These are phyloP conservation scores for Diadema setosum DNA, from an alignment of 35 echinoderm and acorn worm genomes.

Conservation along the genomic window DNA sequence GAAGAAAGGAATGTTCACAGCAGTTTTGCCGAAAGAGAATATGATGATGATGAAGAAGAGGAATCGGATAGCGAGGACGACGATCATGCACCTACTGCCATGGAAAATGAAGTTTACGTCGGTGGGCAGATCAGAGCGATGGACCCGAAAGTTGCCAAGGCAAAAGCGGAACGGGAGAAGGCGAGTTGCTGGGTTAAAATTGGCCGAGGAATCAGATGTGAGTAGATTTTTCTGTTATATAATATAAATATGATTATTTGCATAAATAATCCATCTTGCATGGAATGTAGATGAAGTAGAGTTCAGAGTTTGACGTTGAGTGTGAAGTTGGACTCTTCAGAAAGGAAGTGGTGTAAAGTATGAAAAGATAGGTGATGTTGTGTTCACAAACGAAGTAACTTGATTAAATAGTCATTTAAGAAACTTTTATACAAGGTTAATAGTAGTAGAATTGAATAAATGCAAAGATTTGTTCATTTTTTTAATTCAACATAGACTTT, in stretches of 20 bases:
- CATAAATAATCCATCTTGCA: background rate
- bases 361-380: background rate
- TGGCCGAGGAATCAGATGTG: slow-evolving; percentile 77
- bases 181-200: slow-evolving; percentile 81
- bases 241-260: background rate
- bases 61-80: slow-evolving; percentile 9
- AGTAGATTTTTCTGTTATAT: slow-evolving; percentile 25
- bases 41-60: slow-evolving; percentile 45
- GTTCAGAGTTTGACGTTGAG: background rate
- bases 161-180: slow-evolving; percentile 61
- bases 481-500: no score
- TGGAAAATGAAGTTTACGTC: slow-evolving; percentile 97
- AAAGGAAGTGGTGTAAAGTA: background rate
- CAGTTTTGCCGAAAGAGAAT: slow-evolving; percentile 53
- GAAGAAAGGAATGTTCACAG: slow-evolving; percentile 69
- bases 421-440: no score
- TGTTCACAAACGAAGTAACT: no score
- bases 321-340: background rate
- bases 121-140: slow-evolving; percentile 79
- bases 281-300: background rate
- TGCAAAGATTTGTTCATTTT: no score
- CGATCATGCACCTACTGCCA: slow-evolving; percentile 84
- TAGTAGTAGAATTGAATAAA: no score
- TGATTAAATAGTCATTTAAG: no score
- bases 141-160: slow-evolving; percentile 75